Base-by-base conservation (phyloP, 2,113 vertebrate species). In the Leptocoma aspasia region DNA sequence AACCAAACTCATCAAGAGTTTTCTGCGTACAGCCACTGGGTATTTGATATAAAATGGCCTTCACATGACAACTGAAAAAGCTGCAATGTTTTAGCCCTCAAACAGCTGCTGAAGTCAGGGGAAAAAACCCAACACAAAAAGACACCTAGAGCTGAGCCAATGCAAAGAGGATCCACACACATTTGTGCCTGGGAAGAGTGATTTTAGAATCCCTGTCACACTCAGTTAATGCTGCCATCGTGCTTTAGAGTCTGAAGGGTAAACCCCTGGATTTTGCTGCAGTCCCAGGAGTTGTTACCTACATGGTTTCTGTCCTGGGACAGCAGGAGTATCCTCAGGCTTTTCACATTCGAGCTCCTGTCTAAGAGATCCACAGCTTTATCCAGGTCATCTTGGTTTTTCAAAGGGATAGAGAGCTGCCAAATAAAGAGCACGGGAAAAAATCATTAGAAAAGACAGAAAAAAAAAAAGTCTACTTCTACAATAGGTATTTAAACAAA, bases 271-370 rank as follows among this genome's bases (percentile, higher is more conserved):
- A 18, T 66, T 75, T n/a, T 82, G n/a, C 27, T 61, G 85, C 68
- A 70, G 59, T n/a, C 28, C 59, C 8, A 86, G 35, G 69, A 76
- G 28, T 52, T 71, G 50, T 89, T 89, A 98, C 98, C 98, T 92
- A 99, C 99, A 69, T 99, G 98, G 93, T 98, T 98, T 96, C 98
- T 98, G 96, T 99, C 98, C 92, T 98, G 98, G 49, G 98, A 98
- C 79, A 99, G 98, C 89, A 99, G 97, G 76, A 99, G 97, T 96
- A 99, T 99, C 95, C 98, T 98, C 97, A 99, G 99, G 97, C 99
- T 99, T 97, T 99, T 99, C 99, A 99, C 98, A 97, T 98, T 99
- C 30, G 98, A 98, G 97, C 99, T 99, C 96, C 99, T 95, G 97
- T 99, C 99, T 81, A 99, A 97, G 81, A 99, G 98, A 94, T 99